Conservation (phyloP, 2,797 vertebrate genomes). For the Takifugu ocellatus region DNA sequence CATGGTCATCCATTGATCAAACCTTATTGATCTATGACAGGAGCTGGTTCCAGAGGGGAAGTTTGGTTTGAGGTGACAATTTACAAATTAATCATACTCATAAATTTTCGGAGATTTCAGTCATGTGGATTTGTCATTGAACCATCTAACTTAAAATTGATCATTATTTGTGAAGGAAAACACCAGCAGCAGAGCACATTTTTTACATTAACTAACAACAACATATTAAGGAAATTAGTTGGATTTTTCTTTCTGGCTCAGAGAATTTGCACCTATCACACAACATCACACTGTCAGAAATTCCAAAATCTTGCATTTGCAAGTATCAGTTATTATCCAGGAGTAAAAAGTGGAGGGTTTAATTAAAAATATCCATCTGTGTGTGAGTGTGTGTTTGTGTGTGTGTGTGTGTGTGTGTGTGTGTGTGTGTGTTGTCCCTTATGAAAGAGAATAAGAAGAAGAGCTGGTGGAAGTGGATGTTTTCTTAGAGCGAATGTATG, state of each 20-base stretch:
- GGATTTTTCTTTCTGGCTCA: conserved; percentile 2
- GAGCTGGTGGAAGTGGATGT: conserved; percentile 23
- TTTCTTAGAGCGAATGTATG: conserved; percentile 19
- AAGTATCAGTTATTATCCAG: conserved; percentile 62
- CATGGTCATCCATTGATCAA: conserved; percentile 85
- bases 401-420: conserved; percentile 35
- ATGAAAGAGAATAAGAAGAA: conserved; percentile 44
- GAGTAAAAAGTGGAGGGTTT: conserved; percentile 60
- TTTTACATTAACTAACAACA: neutral
- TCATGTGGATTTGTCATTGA: neutral
- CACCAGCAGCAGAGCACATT: no score
- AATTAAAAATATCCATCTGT: conserved; percentile 53
- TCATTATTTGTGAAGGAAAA: no score
- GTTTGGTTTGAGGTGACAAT: conserved; percentile 33
- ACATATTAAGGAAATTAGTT: neutral
- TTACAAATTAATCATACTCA: neutral
- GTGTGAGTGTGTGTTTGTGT: conserved; percentile 39
- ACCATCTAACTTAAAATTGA: neutral
- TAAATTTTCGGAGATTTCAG: neutral
- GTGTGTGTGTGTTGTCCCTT: conserved; percentile 31
- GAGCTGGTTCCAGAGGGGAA: conserved; percentile 51
- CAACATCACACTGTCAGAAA: conserved; percentile 31
- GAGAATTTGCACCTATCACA: neutral
- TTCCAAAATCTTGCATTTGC: conserved; percentile 62
- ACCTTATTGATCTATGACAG: conserved; percentile 74